Evolutionary conservation across 2,113 vertebrate genomes (phyloP).

Genomic region (Tyrannus savana): DNA sequence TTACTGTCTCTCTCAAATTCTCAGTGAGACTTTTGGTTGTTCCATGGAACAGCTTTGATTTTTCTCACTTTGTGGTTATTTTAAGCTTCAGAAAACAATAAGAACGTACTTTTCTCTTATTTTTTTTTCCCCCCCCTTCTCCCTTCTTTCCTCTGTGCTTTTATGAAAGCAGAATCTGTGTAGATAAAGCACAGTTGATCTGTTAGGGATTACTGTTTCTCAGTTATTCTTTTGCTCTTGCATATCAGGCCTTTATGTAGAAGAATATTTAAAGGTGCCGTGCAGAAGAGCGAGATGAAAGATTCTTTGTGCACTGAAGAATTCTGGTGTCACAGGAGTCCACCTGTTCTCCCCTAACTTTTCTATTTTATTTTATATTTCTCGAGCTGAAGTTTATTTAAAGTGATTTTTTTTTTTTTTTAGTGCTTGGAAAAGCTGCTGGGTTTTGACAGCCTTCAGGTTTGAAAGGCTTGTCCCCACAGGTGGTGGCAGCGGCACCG

Average conservation of each 20-base stretch:
- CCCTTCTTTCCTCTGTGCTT: constrained; percentile 14
- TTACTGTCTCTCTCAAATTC: constrained; percentile 42
- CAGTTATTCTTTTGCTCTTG: constrained; percentile 65
- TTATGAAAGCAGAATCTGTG: constrained; percentile 62
- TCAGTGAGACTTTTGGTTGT: constrained; percentile 46
- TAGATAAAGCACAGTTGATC: constrained; percentile 70
- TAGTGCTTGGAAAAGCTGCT: constrained; percentile 22
- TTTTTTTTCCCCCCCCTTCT: accelerated
- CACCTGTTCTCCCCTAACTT: constrained; percentile 55
- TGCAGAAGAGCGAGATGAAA: constrained; percentile 58
- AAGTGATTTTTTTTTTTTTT: constrained; percentile 20
- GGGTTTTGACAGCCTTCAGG: constrained; percentile 34
- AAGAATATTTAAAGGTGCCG: constrained; percentile 65
- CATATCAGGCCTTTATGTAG: constrained; percentile 63
- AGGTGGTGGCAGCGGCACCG: constrained; percentile 27
- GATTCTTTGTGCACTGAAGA: constrained; percentile 59
- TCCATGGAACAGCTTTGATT: constrained; percentile 64
- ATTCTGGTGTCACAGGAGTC: constrained; percentile 56
- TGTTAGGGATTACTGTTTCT: constrained; percentile 70
- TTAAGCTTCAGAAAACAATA: constrained; percentile 72
- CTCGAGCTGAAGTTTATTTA: constrained; percentile 37
- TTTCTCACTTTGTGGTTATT: constrained; percentile 71
- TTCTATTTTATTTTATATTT: neutral
- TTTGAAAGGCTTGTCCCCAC: constrained; percentile 54
- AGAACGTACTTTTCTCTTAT: constrained; percentile 31